Percentiles rank a stretch among this genome's conserved stretches.
These are phyloP conservation scores for Anabacerthia variegaticeps DNA, from an alignment of 2,797 vertebrate genomes.

Conservation along the genomic window DNA sequence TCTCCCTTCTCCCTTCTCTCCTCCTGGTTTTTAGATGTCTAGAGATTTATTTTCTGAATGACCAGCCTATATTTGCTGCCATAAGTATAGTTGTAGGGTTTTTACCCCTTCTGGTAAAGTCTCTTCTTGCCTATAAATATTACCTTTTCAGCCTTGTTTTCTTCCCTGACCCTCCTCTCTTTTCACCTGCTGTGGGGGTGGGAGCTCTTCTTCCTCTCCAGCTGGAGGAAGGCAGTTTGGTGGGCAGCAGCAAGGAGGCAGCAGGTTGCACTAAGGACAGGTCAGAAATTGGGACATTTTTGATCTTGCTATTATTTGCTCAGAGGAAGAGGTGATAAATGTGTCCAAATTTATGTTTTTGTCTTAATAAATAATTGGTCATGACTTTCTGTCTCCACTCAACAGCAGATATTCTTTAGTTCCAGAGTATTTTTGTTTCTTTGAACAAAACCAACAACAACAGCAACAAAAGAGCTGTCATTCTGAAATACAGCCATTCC, in stretches of 20 bases:
- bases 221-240: accelerated
- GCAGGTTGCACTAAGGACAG: accelerated
- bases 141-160: accelerated
- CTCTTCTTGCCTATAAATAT: background rate
- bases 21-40: background rate
- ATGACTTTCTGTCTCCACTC: background rate
- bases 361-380: background rate
- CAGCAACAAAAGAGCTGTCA: background rate
- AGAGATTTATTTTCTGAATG: background rate
- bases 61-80: background rate
- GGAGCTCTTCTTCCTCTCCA: background rate
- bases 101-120: background rate
- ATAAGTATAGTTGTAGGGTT: background rate
- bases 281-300: background rate
- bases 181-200: background rate
- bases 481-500: background rate
- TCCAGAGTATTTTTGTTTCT: background rate
- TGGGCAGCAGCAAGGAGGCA: background rate
- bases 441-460: background rate
- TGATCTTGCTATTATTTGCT: background rate
- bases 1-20: background rate
- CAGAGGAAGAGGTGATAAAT: background rate
- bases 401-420: background rate
- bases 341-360: background rate
- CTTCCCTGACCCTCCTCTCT: background rate